phyloP scores from a whole-genome alignment of 2,888 invertebrate genomes.

The Congeria kusceri region DNA sequence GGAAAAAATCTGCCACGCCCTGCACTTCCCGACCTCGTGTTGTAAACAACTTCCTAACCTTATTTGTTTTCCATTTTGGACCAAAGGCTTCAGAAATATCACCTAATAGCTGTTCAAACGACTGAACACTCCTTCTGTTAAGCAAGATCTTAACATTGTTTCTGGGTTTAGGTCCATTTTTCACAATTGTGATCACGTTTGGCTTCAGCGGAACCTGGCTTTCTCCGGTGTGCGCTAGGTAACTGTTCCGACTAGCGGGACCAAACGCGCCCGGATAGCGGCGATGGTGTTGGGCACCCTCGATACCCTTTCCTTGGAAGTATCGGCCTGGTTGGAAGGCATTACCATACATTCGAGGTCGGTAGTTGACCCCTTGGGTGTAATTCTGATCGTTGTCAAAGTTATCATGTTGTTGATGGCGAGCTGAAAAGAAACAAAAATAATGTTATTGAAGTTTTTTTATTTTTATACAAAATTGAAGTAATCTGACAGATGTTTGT shows the following conservation, averaged over 20 bases:
- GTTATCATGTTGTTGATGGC: slow-evolving; percentile 74
- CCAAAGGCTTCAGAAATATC: slow-evolving; percentile 85
- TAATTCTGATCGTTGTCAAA: slow-evolving; percentile 57
- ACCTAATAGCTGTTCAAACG: slow-evolving; percentile 83
- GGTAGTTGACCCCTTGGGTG: slow-evolving; percentile 49
- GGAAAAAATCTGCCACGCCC: slow-evolving; percentile 84
- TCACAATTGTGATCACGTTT: slow-evolving; percentile 84
- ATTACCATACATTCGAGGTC: slow-evolving; percentile 66
- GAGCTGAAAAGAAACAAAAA: slow-evolving; percentile 70
- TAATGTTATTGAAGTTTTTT: too few species aligned
- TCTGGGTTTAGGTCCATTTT: slow-evolving; percentile 78
- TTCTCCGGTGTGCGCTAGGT: slow-evolving; percentile 59
- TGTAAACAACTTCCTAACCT: slow-evolving; percentile 80
- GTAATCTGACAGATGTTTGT: too few species aligned
- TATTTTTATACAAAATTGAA: too few species aligned
- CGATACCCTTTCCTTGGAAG: slow-evolving; percentile 64
- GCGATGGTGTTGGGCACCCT: slow-evolving; percentile 58
- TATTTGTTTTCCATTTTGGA: slow-evolving; percentile 81
- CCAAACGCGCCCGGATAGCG: slow-evolving; percentile 73
- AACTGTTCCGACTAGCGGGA: slow-evolving; percentile 64
- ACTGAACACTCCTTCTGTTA: slow-evolving; percentile 83
- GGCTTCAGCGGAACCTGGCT: slow-evolving; percentile 73
- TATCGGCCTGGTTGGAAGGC: slow-evolving; percentile 82
- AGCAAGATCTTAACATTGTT: slow-evolving; percentile 84
- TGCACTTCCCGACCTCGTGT: slow-evolving; percentile 82